Base-by-base conservation (phyloP, 1,140 invertebrate species). In the Solen grandis region DNA sequence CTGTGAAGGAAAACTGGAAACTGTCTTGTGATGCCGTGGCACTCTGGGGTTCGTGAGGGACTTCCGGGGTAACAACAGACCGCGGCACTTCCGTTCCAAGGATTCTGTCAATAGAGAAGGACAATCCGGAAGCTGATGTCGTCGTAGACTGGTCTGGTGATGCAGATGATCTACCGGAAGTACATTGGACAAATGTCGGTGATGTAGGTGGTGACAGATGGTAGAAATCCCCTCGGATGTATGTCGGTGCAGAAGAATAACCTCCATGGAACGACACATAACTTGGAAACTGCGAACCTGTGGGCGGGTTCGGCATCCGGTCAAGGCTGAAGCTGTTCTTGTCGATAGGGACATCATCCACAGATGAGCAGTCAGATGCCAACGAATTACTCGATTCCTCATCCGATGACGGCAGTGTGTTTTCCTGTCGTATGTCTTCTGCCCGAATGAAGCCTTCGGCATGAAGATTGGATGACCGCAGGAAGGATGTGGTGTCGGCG, bases 41-140 rank as follows among this genome's bases (percentile, higher is more conserved):
- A 8, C 8, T 46, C 41, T 10, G 8, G 41, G 8, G 19, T 8
- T 8, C 41, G 8, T 8, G 41, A 10, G 41, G 8, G 19, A 10
- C 41, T 8, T 8, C 19, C 19, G 41, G 41, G 8, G 8, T 46
- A 22, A 29, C 13, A n/a, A 16, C 0, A 22, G 22, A 25, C 29
- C 14, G 57, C 14, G 19, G 16, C 57, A 27, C 14, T 22, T 29
- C 25, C 19, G n/a, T 60, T 25, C 22, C 57, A n/a, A 60, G 57
- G 29, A 60, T 60, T 2, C n/a, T 16, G 22, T 60, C 57, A 29
- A 60, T 60, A 5, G 57, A 60, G 27, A 60, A 60, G 14, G 57
- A 29, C 19, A 60, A 27, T 5, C 1, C 27, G n/a, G n/a, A 22
- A n/a, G n/a, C 2, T n/a, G n/a, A n/a, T 4, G n/a, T 29, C n/a